Base-by-base conservation (phyloP, 2,113 vertebrate species). In the Mirza zaza region DNA sequence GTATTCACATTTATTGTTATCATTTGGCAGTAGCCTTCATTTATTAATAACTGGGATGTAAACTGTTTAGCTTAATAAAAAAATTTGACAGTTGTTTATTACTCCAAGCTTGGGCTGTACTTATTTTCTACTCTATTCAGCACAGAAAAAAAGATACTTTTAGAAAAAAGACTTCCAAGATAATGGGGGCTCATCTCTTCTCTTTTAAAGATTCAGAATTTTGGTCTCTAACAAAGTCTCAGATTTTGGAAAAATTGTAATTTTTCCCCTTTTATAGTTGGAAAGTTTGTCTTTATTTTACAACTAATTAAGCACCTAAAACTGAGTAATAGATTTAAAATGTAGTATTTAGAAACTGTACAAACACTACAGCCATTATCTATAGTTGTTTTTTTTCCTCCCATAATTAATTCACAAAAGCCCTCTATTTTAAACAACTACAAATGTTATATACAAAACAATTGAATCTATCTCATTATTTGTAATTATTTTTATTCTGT, bases 401-500 rank as follows among this genome's bases (percentile, higher is more conserved):
- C 65, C 39, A 10, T 17, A 68, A 80, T 48, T 61, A 70, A 85
- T 95, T 70, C 21, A 90, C 36, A 57, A 20, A 89, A 82, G 23
- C 81, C 8, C 1, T 86, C 0, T 96, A 57, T 57, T 57, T 57
- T 85, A 67, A 87, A 73, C 15, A 92, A 63, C 29, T 57, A 59
- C 17, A 93, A 93, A 87, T 25, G 7, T 2, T 75, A 32, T 83
- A 91, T 98, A 14, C 32, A 96, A 32, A 85, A 45, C 57, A 87
- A 87, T 0, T 1, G 17, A 94, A 75, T 76, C 59, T 42, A 71
- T 96, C 93, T 95, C 25, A 97, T 93, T 48, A 0, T 87, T 83
- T 63, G 17, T 39, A 94, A 42, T 6, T 32, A 17, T 95, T 97
- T 96, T 95, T 48, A 82, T 94, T 82, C 81, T 83, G 52, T 48